Conservation (phyloP, 2,888 invertebrate genomes). For the Pachycephus smyrnensis region DNA sequence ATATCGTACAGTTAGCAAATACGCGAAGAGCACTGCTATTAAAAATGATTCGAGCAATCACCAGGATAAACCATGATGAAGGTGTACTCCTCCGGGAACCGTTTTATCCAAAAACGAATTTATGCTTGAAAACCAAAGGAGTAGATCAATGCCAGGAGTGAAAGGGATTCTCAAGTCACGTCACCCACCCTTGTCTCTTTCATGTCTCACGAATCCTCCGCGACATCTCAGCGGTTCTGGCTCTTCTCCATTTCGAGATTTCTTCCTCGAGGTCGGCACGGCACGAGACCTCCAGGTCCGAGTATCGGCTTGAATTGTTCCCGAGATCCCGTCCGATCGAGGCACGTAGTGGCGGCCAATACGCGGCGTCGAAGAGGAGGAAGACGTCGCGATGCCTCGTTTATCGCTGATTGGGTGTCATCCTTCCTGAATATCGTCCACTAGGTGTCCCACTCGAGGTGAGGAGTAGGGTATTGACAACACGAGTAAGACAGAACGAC, state of each 20-base stretch:
- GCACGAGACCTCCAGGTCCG: slow-evolving; percentile 11
- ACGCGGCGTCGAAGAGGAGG: background rate
- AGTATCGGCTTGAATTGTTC: background rate
- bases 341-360: background rate
- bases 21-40: background rate
- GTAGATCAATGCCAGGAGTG: background rate
- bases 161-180: background rate
- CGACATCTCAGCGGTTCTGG: slow-evolving; percentile 49
- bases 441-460: background rate
- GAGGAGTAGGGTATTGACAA: background rate
- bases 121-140: background rate
- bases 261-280: slow-evolving; percentile 21
- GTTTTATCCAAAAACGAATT: background rate
- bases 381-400: background rate
- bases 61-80: background rate
- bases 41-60: background rate
- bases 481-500: background rate
- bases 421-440: background rate
- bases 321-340: background rate
- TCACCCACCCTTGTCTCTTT: slow-evolving; percentile 54
- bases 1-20: too few species aligned
- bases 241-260: slow-evolving; percentile 38
- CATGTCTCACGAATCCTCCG: slow-evolving; percentile 58
- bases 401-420: background rate
- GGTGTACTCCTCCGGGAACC: background rate